Percentiles rank a stretch among this genome's conserved stretches.
Conservation (phyloP, 2,888 invertebrate species). For the Spodoptera littoralis region DNA sequence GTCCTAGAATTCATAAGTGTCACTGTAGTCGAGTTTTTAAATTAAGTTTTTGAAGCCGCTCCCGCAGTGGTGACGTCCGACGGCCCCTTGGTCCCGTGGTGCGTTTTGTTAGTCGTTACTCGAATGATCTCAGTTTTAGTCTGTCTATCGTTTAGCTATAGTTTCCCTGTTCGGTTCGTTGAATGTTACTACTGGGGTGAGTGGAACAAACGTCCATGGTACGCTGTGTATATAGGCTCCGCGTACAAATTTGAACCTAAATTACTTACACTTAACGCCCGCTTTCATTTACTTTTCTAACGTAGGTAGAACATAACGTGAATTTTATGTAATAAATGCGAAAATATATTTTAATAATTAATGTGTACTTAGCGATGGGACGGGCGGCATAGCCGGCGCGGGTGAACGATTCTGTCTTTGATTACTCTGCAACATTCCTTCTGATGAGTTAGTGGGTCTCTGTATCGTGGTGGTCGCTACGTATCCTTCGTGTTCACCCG, state of each 20-base stretch:
- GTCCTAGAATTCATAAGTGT: conserved; percentile 86
- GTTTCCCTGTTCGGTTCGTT: conserved; percentile 56
- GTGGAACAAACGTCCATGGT: conserved; percentile 88
- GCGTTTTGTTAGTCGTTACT: conserved; percentile 59
- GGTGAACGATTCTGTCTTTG: conserved; percentile 71
- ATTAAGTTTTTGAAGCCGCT: conserved; percentile 84
- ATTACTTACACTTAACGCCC: conserved; percentile 83
- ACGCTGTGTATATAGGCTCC: conserved; percentile 88
- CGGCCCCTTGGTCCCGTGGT: conserved; percentile 55
- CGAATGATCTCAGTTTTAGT: conserved; percentile 77
- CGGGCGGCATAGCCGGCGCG: conserved; percentile 87
- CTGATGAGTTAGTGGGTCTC: conserved; percentile 40
- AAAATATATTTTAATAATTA: conserved; percentile 89
- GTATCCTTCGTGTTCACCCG: conserved; percentile 77
- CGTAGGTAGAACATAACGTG: conserved; percentile 88
- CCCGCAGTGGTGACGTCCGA: conserved; percentile 71
- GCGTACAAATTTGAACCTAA: conserved; percentile 87
- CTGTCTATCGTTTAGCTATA: conserved; percentile 67
- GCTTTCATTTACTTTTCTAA: conserved; percentile 87
- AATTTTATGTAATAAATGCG: conserved; percentile 89
- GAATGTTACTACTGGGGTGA: conserved; percentile 70
- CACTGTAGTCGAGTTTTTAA: conserved; percentile 84
- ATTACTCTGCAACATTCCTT: conserved; percentile 51
- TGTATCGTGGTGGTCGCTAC: conserved; percentile 41
- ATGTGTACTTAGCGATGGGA: conserved; percentile 87